Evolutionary conservation across 2,888 invertebrate genomes (phyloP).

Genomic region (Dascillus cervinus): DNA sequence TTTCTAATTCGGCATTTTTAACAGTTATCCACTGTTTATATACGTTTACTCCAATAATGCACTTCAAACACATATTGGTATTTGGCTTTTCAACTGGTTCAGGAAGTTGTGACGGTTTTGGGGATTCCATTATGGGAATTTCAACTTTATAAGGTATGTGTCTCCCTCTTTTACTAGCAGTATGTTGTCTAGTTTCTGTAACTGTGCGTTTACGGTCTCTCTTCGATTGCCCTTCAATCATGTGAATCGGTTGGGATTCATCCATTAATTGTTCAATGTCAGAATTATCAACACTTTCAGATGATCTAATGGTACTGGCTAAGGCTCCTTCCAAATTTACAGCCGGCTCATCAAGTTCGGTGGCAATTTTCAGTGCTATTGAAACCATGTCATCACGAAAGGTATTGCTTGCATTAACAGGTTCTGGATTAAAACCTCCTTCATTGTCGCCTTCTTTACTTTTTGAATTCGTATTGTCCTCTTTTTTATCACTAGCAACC

Average conservation of each 20-base stretch:
- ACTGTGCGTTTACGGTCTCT: constrained; percentile 21
- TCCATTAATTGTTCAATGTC: constrained; percentile 27
- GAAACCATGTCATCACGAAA: constrained; percentile 80
- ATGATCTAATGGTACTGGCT: constrained; percentile 69
- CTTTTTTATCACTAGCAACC: constrained; percentile 81
- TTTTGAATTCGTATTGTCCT: constrained; percentile 51
- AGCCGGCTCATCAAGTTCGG: constrained; percentile 75
- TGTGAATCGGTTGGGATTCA: constrained; percentile 31
- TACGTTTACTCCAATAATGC: constrained; percentile 89
- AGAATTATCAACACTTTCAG: constrained; percentile 21
- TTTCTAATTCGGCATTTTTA: constrained; percentile 82
- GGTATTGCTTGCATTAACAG: constrained; percentile 48
- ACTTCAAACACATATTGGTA: constrained; percentile 80
- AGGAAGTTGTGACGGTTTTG: constrained; percentile 52
- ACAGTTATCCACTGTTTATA: constrained; percentile 92
- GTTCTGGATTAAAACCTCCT: constrained; percentile 56
- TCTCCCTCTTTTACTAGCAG: constrained; percentile 32
- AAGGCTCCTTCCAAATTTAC: constrained; percentile 79
- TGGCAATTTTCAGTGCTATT: constrained; percentile 81
- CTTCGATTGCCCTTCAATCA: constrained; percentile 38
- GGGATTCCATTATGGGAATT: constrained; percentile 41
- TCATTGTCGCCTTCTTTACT: constrained; percentile 30
- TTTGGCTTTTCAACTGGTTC: constrained; percentile 73
- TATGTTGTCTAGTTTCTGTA: constrained; percentile 6
- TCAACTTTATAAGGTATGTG: constrained; percentile 39